These are phyloP conservation scores for Dipodomys stephensi DNA, from an alignment of 2,113 vertebrate species.

Conservation along the genomic window DNA sequence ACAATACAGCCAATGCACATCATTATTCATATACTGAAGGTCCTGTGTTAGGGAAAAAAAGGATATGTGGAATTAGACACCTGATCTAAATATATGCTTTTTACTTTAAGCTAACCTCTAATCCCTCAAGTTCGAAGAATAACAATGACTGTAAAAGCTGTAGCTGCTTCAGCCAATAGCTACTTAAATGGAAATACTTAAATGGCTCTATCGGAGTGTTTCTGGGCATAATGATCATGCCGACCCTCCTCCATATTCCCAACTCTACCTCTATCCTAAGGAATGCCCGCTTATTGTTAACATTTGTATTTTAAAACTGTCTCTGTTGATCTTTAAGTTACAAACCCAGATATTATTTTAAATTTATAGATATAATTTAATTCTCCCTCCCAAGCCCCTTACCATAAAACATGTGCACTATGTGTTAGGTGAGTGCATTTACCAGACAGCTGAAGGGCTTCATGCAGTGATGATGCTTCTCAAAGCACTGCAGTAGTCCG, in stretches of 20 bases:
- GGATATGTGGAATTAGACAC: constrained; percentile 21
- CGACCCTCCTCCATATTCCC: not conserved
- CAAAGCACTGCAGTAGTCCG: not conserved
- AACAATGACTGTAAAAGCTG: not conserved
- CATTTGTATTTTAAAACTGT: constrained; percentile 10
- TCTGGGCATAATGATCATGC: not conserved
- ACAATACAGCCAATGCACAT: constrained; percentile 36
- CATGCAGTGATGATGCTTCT: not conserved
- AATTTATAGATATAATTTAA: not conserved
- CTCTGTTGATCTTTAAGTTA: constrained; percentile 10
- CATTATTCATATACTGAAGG: constrained; percentile 44
- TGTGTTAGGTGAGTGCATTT: not conserved
- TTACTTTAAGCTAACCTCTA: not conserved
- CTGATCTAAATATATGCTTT: not conserved
- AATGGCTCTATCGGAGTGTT: not conserved
- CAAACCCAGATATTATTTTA: not conserved
- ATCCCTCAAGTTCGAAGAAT: not conserved
- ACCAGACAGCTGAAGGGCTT: not conserved
- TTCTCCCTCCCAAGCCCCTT: not conserved
- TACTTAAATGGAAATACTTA: constrained; percentile 9
- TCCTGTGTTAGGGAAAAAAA: constrained; percentile 40
- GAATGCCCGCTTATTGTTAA: not conserved
- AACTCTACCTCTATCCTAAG: not conserved
- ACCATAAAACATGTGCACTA: not conserved
- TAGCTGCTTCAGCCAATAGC: not conserved